Evolutionary conservation across 2,888 invertebrate species (phyloP).

Genomic region (Diploptera punctata): DNA sequence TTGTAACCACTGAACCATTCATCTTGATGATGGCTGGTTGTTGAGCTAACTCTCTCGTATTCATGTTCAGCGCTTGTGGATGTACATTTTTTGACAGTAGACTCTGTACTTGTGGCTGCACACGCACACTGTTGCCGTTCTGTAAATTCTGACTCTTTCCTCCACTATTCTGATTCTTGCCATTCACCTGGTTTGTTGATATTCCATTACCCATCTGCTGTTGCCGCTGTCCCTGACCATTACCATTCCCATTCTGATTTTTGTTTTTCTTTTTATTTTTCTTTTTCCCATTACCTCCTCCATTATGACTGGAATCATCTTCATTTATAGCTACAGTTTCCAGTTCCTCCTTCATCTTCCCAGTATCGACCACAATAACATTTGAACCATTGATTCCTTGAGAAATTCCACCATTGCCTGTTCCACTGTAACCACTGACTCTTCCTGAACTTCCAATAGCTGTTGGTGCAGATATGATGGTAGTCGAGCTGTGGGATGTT

Average conservation of each 20-base stretch:
- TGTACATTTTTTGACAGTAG: background rate
- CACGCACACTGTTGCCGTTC: background rate
- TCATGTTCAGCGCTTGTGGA: conserved; percentile 1
- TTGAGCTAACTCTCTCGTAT: conserved; percentile 50
- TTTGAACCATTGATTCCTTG: conserved; percentile 53
- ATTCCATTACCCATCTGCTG: conserved; percentile 19
- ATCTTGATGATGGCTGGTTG: conserved; percentile 68
- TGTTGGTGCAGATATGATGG: conserved; percentile 54
- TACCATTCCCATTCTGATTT: conserved; percentile 47
- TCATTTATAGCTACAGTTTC: conserved; percentile 15
- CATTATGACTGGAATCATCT: conserved; percentile 51
- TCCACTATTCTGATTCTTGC: conserved; percentile 3
- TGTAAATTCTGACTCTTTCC: conserved; percentile 22
- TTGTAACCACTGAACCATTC: conserved; percentile 81
- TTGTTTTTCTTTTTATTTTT: conserved; percentile 56
- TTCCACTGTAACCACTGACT: background rate
- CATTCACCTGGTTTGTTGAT: conserved; percentile 14
- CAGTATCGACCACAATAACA: conserved; percentile 67
- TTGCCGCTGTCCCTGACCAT: conserved; percentile 17
- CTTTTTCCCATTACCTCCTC: conserved; percentile 63
- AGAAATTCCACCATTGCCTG: conserved; percentile 45
- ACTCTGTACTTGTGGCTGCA: background rate
- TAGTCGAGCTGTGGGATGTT: conserved; percentile 45
- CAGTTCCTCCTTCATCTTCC: conserved; percentile 60
- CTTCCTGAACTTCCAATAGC: background rate